A percentile compares a stretch with the other conserved stretches of the same genome.
These are phyloP conservation scores for Lethenteron reissneri DNA, from an alignment of 2,113 vertebrate species.

Conservation along the genomic window DNA sequence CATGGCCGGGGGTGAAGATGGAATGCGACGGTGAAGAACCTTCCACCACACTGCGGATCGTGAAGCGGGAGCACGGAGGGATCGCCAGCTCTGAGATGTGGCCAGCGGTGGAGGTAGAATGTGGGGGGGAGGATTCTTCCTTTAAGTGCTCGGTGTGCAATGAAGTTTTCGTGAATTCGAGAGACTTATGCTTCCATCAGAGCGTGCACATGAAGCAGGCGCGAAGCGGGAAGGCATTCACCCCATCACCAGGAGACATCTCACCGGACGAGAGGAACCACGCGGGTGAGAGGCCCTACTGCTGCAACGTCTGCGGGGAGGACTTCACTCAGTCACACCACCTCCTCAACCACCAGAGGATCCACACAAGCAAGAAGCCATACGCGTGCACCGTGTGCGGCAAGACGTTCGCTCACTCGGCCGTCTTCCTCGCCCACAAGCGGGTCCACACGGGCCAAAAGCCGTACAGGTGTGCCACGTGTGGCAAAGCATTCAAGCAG, in stretches of 20 bases:
- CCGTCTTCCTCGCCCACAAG: neutral
- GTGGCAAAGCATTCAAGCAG: neutral
- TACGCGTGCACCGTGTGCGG: neutral
- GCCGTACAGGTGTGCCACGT: neutral
- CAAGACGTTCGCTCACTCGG: neutral
- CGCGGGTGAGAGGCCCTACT: neutral
- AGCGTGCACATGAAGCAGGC: neutral
- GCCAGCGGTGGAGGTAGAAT: too few relatives aligned
- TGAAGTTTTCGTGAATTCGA: neutral
- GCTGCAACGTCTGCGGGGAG: neutral
- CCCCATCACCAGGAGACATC: too few relatives aligned
- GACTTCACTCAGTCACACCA: neutral
- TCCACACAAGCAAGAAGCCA: neutral
- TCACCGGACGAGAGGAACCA: neutral
- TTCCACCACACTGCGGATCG: too few relatives aligned
- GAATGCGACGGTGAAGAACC: too few relatives aligned
- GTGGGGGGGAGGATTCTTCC: neutral
- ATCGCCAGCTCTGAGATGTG: too few relatives aligned
- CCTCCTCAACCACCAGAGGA: conserved; percentile 1
- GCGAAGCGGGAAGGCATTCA: too few relatives aligned
- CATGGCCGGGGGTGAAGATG: too few relatives aligned
- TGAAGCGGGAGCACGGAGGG: too few relatives aligned
- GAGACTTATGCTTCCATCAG: neutral
- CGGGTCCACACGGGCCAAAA: conserved; percentile 5
- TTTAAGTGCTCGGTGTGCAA: neutral